These are phyloP conservation scores for Drosophila infuscata DNA, from an alignment of 2,888 invertebrate genomes.

Conservation along the genomic window DNA sequence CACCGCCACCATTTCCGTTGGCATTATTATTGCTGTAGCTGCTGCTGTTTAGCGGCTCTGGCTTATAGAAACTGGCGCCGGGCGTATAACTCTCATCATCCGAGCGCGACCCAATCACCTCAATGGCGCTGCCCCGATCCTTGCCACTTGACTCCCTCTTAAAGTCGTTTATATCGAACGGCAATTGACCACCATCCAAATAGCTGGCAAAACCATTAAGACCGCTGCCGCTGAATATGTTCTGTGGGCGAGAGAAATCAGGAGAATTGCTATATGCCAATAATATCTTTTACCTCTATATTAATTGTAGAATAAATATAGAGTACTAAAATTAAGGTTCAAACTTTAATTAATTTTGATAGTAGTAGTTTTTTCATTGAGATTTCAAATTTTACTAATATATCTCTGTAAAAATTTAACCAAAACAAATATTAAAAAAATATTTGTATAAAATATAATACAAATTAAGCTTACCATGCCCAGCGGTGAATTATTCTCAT, in stretches of 20 bases:
- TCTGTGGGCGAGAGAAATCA: constrained; percentile 59
- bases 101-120: constrained; percentile 87
- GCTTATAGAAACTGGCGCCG: constrained; percentile 86
- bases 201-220: constrained; percentile 88
- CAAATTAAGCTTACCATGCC: constrained; percentile 61
- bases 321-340: not conserved
- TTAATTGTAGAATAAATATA: constrained; percentile 1
- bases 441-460: not conserved
- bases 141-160: constrained; percentile 76
- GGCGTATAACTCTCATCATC: constrained; percentile 86
- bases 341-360: not conserved
- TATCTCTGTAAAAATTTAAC: not conserved
- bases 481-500: constrained; percentile 82
- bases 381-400: not conserved
- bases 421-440: not conserved
- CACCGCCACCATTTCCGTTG: constrained; percentile 44
- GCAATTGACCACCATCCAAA: constrained; percentile 87
- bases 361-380: not conserved
- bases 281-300: constrained; percentile 23
- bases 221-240: constrained; percentile 77
- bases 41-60: constrained; percentile 76
- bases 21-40: constrained; percentile 48
- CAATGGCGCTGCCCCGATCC: constrained; percentile 84
- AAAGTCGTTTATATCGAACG: constrained; percentile 86
- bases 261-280: constrained; percentile 24